Evolutionary conservation across 2,113 vertebrate genomes (phyloP).

Genomic region (Empidonax alnorum): DNA sequence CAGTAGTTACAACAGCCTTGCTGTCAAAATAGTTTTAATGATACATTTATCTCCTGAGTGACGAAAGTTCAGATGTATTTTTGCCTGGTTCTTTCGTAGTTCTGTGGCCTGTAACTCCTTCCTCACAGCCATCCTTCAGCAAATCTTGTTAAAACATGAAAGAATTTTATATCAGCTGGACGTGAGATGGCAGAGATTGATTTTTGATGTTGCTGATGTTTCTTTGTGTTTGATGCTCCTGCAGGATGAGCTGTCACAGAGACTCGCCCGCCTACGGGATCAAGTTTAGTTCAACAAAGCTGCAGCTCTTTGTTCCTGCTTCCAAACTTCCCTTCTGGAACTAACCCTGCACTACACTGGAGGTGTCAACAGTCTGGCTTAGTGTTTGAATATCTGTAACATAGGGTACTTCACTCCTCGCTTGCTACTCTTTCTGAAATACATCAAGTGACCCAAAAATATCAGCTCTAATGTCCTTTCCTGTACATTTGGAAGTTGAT

Average conservation of each 20-base stretch:
- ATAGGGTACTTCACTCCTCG: constrained; percentile 19
- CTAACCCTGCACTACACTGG: background rate
- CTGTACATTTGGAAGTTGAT: constrained; percentile 59
- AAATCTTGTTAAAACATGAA: background rate
- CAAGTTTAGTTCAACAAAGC: constrained; percentile 78
- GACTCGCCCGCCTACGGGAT: constrained; percentile 91
- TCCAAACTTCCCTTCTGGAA: constrained; percentile 21
- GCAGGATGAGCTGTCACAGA: constrained; percentile 93
- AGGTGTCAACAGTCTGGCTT: background rate
- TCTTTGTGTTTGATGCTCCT: background rate
- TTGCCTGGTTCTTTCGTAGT: background rate
- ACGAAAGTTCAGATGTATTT: background rate
- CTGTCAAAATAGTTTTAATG: background rate
- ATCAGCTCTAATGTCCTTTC: constrained; percentile 44
- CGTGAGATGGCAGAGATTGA: background rate
- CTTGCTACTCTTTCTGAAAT: constrained; percentile 51
- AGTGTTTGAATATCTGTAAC: constrained; percentile 32
- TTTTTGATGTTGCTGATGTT: background rate
- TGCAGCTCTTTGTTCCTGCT: background rate
- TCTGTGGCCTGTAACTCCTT: background rate
- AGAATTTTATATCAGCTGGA: background rate
- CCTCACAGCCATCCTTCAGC: background rate
- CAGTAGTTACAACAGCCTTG: background rate
- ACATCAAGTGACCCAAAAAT: constrained; percentile 32
- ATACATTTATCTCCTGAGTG: background rate